phyloP scores from a whole-genome alignment of 2,113 vertebrate genomes.

The Picathartes gymnocephalus region DNA sequence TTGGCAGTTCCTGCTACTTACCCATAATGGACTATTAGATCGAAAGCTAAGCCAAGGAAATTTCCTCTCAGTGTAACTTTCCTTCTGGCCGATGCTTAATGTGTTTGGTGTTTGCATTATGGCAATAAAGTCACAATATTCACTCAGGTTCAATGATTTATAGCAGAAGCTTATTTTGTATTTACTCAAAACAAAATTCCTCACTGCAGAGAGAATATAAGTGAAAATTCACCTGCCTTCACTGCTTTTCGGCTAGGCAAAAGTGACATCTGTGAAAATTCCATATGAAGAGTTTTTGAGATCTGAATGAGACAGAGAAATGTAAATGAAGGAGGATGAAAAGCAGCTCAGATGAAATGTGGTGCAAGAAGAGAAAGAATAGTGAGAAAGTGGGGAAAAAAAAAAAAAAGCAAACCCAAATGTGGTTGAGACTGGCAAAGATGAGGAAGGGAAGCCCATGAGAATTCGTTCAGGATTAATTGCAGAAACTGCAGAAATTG shows the following conservation, averaged over 20 bases:
- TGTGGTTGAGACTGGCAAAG: background rate
- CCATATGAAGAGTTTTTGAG: background rate
- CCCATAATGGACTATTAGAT: background rate
- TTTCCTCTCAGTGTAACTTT: background rate
- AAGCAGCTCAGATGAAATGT: background rate
- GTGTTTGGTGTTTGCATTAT: background rate
- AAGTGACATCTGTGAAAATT: background rate
- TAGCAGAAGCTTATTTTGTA: background rate
- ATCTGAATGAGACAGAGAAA: background rate
- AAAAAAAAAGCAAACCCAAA: background rate
- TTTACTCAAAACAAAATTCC: background rate
- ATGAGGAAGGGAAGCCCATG: background rate
- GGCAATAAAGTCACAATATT: background rate
- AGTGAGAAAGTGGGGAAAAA: background rate
- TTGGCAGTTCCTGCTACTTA: background rate
- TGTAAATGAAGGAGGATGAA: background rate
- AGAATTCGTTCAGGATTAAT: background rate
- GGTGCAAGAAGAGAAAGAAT: background rate
- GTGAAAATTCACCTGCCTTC: background rate
- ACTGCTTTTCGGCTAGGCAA: background rate
- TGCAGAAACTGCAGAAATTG: background rate
- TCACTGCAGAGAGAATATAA: background rate
- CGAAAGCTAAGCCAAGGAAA: background rate
- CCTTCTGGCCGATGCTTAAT: background rate
- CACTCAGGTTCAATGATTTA: conserved; percentile 9